Base-by-base conservation (phyloP, 2,888 invertebrate species). In the Callinectes sapidus region DNA sequence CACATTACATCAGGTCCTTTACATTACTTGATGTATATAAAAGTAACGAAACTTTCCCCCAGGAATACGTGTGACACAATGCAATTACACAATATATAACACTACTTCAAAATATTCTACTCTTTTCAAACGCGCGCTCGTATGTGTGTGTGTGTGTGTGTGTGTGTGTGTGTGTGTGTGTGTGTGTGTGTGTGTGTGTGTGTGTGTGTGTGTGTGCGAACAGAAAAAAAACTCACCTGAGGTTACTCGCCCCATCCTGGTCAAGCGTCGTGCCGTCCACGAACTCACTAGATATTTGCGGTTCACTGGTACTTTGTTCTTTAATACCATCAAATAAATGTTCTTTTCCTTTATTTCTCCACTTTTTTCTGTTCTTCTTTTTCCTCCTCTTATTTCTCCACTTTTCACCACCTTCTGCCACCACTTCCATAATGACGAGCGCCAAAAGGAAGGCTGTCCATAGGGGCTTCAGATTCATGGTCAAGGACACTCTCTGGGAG, bases 281-380 rank as follows among this genome's bases (percentile, higher is more conserved):
- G 2, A 35, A 81, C 32, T 92, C 90, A 71, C 42, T 55, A 18
- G 35, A 66, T 23, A 39, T 54, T 0, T 18, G 48, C 5, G 92
- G 90, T 6, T 48, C 35, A 54, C 87, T 87, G 2, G 86, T 48
- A 8, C 66, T 86, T 39, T 55, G 77, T 39, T 39, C 42, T 23
- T 81, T 61, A 23, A 91, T 89, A 13, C 42, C 66, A 13, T 86
- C 89, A n/a, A 86, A 23, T 35, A 89, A 61, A 28, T 86, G 54
- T 16, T 81, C 28, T 35, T 91, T 93, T 18, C 55, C 89, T 54
- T 89, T 91, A 71, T 42, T 89, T 54, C 91, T 93, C 92, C 92
- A 93, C 89, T 93, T 93, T 42, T 89, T 93, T 32, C 85, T 88
- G 55, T 90, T 89, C 89, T 93, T 93, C 92, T 93, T 92, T 85